Base-by-base conservation (phyloP, 2,113 vertebrate genomes). In the Ardeotis arabs region DNA sequence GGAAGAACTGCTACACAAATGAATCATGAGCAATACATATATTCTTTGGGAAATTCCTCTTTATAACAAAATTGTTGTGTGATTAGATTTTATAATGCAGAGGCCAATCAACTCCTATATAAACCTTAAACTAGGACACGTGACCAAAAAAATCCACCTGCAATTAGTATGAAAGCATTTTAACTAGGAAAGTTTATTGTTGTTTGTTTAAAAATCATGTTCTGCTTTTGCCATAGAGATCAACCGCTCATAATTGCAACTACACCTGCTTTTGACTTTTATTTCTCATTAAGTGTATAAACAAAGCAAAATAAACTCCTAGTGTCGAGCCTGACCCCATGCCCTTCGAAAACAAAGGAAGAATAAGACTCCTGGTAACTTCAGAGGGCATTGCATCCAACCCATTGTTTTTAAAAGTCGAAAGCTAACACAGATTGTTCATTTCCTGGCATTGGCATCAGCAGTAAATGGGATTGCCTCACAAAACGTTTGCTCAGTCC, bases 361-460 rank as follows among this genome's bases (percentile, higher is more conserved):
- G 89, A 95, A 62, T 28, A 87, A 85, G 92, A 91, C 63, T 96
- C 87, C 67, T 91, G 81, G 81, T 96, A 95, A 95, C 89, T 93
- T 96, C 96, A 92, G 94, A 92, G 74, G 81, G 94, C 87, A 95
- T 66, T 91, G 86, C 90, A 96, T 95, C 80, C 66, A 96, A 77
- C 29, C 77, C 50, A 96, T 96, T 97, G 91, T 97, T 95, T 95
- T 87, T 79, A 83, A 85, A 96, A 96, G 94, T 93, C 96, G 94
- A 94, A 95, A 96, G 89, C 93, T 94, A 95, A 95, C 95, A 91
- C 62, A 94, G 89, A 93, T 96, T 92, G 86, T 95, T 97, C 94
- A 83, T 92, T 97, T 97, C 96, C 95, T 95, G 96, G 87, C 87
- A 95, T 91, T 95, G 95, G 89, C 94, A 97, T 94, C 89, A 87